Evolutionary conservation across 2,797 vertebrate species (phyloP), one percentile per base, ranked within the genome.

Genomic region (Gila robusta): DNA sequence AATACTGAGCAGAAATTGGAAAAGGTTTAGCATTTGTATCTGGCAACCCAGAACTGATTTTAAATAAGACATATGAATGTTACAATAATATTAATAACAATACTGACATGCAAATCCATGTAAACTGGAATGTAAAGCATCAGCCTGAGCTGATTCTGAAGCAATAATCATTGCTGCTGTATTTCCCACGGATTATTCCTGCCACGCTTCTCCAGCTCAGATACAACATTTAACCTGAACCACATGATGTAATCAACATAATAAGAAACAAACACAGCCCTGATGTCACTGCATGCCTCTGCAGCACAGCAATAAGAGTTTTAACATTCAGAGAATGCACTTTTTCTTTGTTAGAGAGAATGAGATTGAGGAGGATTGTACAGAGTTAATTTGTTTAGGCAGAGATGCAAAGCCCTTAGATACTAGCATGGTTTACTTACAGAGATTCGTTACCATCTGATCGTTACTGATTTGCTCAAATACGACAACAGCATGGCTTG

Each of bases 1-100:
- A 49, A 78, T 78, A 32, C 64, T 17, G 32, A 70, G 47, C 26
- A 71, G 67, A 47, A 79, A 70, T 79, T 84, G 28, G 44, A 84
- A 47, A 70, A 56, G 19, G 83, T 70, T 78, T 28, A n/a, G n/a
- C 0, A 5, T 47, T 59, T 62, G 19, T 49, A 79, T 41, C 66
- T 32, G 44, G 49, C 37, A 52, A 17, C 59, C 73, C 67, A 47
- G 16, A 78, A 52, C 28, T 56, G 54, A 81, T 56, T 69, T 81
- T 47, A 81, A 85, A 82, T 82, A 87, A 80, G 89, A 89, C 89
- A 54, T 83, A 83, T 90, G 90, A 91, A 90, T 90, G 89, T 91
- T 80, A 79, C 85, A 47, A 23, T 59, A 19, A 76, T 54, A 67
- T 70, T 59, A 76, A 41, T 67, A 76, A 81, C 44, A 47, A 69